These are phyloP conservation scores for Sterrhoptilus dennistouni DNA, from an alignment of 2,113 vertebrate genomes.

Conservation along the genomic window DNA sequence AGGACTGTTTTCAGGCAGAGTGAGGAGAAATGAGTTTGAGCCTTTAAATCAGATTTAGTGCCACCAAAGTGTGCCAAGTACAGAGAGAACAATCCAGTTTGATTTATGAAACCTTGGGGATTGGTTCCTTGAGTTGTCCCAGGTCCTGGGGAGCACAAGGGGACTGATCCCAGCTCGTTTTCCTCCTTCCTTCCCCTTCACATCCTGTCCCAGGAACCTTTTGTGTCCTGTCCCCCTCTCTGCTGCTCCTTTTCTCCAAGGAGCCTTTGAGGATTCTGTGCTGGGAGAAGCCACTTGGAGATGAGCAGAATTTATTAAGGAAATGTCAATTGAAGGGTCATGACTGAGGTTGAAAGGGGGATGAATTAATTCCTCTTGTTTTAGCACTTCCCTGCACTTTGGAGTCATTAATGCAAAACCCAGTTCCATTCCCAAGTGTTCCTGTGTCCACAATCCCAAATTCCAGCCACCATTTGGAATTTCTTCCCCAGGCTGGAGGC, in stretches of 20 bases:
- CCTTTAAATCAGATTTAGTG: not conserved
- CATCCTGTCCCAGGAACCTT: accelerated
- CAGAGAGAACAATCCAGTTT: not conserved
- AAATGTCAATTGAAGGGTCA: not conserved
- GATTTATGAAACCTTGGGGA: not conserved
- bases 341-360: not conserved
- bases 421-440: not conserved
- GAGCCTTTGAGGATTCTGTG: not conserved
- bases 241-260: not conserved
- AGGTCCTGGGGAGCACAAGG: not conserved
- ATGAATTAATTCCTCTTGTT: not conserved
- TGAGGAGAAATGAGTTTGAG: not conserved
- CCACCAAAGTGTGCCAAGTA: not conserved
- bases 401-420: not conserved
- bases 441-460: not conserved
- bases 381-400: not conserved
- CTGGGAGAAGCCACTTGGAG: not conserved
- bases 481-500: not conserved
- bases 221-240: not conserved
- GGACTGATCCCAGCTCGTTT: not conserved
- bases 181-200: not conserved
- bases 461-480: not conserved
- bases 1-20: not conserved
- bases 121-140: not conserved
- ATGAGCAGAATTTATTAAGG: not conserved